Evolutionary conservation across 2,797 vertebrate genomes (phyloP).

Genomic region (Alosa sapidissima): DNA sequence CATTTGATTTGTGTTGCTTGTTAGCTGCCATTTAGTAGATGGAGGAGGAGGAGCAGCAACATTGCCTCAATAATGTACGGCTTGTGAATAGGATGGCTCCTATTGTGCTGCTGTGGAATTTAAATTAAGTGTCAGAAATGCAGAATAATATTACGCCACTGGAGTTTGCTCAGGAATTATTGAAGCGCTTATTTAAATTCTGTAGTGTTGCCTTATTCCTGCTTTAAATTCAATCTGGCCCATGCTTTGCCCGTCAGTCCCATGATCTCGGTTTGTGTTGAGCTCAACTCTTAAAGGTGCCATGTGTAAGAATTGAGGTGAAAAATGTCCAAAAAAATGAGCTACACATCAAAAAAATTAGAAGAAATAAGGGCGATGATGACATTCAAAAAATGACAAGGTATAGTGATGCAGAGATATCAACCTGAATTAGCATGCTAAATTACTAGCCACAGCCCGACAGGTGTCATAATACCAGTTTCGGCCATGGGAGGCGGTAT

Average conservation of each 20-base stretch:
- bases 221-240: not conserved
- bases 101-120: not conserved
- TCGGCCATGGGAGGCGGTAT: too few relatives aligned
- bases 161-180: not conserved
- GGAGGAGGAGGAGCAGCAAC: not conserved
- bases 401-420: too few relatives aligned
- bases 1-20: not conserved
- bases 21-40: not conserved
- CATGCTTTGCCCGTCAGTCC: not conserved
- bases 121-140: not conserved
- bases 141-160: conserved; percentile 8
- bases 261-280: not conserved
- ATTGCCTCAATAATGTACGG: not conserved
- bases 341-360: too few relatives aligned
- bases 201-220: not conserved
- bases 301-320: too few relatives aligned
- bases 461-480: too few relatives aligned
- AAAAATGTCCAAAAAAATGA: too few relatives aligned
- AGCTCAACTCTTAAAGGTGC: not conserved
- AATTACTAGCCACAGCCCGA: too few relatives aligned
- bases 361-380: too few relatives aligned
- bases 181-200: not conserved
- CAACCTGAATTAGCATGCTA: too few relatives aligned
- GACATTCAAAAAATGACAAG: too few relatives aligned
- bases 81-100: not conserved